Evolutionary conservation across 2,888 invertebrate genomes (phyloP), one percentile per base, ranked within the genome.

Genomic region (Lithophane ornitopus): DNA sequence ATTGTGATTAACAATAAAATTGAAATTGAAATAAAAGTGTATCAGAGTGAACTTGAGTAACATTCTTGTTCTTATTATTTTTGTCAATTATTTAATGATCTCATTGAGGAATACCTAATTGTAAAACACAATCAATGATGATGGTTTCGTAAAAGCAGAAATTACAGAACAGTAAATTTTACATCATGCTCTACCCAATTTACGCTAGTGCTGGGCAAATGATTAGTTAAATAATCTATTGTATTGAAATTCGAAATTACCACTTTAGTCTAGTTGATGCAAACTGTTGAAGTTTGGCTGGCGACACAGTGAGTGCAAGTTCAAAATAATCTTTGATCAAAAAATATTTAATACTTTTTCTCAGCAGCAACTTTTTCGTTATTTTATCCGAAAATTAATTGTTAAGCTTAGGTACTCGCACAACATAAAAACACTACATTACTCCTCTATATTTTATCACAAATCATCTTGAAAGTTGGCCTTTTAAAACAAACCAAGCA

Each of bases 1-100:
- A 87, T 81, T 81, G 19, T 49, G 54, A 81, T 81, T 70, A 74
- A 56, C 44, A 65, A 76, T 72, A 26, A 68, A 74, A 78, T 81
- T 59, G 62, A 68, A 74, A 78, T 81, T 62, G 62, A 54, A 87
- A 77, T 70, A 63, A 28, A 84, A 80, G 41, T 68, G 39, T 80
- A 76, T 46, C 61, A 59, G 41, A 62, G 39, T 75, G 81, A 81
- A 85, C 68, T 85, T 81, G 46, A 46, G 52, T 58, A 65, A 80
- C 63, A 52, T 28, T 74, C 0, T 49, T 52, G 46, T 49, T 8
- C 19, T 26, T 49, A 52, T 66, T 44, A 66, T 56, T 26, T 58
- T n/a, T 52, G 9, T 14, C 1, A 76, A 39, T 52, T 46, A 39
- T 34, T 44, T n/a, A 52, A 28, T 65, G 6, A 9, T 52, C 6